These are phyloP conservation scores for Ascaphus truei DNA, from an alignment of 2,113 vertebrate genomes.

Conservation along the genomic window DNA sequence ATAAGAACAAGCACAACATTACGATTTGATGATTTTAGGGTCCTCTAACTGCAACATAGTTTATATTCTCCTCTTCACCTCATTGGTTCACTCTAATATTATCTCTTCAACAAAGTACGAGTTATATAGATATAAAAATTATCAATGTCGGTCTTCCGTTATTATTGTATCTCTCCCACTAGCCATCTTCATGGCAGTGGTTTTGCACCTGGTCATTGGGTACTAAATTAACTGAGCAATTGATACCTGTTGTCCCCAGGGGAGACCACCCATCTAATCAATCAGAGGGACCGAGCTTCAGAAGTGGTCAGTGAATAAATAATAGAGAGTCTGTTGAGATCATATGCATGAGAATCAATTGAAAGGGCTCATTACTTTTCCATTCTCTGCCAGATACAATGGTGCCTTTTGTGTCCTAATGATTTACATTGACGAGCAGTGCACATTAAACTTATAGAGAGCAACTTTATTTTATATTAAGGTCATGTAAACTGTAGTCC, in stretches of 20 bases:
- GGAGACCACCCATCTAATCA: constrained; percentile 18
- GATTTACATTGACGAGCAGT: neutral
- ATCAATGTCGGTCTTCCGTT: too few species aligned
- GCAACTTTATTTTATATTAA: neutral
- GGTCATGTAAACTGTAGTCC: constrained; percentile 1
- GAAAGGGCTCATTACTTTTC: constrained; percentile 25
- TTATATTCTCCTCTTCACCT: too few species aligned
- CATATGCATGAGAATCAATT: constrained; percentile 11
- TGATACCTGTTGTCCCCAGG: constrained; percentile 8
- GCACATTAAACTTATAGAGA: constrained; percentile 3
- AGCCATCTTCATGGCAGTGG: too few species aligned
- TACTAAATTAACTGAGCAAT: too few species aligned
- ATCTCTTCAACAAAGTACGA: too few species aligned
- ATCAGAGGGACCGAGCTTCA: neutral
- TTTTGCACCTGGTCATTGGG: too few species aligned
- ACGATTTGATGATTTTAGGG: too few species aligned
- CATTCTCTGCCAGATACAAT: constrained; percentile 17
- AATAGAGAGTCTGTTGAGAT: constrained; percentile 20
- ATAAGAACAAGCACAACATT: too few species aligned
- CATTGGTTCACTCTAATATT: too few species aligned
- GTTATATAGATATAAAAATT: too few species aligned
- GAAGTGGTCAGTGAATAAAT: constrained; percentile 17
- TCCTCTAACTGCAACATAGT: too few species aligned
- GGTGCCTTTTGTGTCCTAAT: constrained; percentile 17
- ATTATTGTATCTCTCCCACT: too few species aligned